These are phyloP conservation scores for Drosophila mulleri DNA, from an alignment of 2,888 invertebrate genomes.

Conservation along the genomic window DNA sequence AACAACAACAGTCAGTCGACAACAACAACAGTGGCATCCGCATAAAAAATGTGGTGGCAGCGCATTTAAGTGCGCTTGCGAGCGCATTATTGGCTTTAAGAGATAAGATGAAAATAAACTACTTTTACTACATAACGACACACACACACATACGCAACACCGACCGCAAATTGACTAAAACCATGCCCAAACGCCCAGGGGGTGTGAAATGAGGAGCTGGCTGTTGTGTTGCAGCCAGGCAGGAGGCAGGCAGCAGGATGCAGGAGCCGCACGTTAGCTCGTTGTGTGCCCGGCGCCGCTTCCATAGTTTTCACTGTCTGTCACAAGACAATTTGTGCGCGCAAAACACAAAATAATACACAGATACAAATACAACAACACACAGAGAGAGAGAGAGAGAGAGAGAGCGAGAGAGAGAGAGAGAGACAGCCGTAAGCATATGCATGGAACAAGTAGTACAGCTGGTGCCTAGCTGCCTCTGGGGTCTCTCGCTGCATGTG, in stretches of 20 bases:
- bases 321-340: constrained; percentile 81
- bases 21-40: constrained; percentile 20
- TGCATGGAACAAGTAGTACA: constrained; percentile 73
- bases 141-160: constrained; percentile 39
- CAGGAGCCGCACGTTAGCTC: constrained; percentile 38
- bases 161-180: constrained; percentile 79
- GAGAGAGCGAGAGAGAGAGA: constrained; percentile 4
- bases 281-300: constrained; percentile 67
- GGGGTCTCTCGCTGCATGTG: constrained; percentile 55
- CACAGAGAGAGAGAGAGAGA: constrained; percentile 8
- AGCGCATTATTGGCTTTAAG: constrained; percentile 81
- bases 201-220: constrained; percentile 18
- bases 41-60: constrained; percentile 57
- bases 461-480: constrained; percentile 71
- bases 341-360: constrained; percentile 81
- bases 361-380: constrained; percentile 36
- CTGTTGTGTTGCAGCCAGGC: neutral
- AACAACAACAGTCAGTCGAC: constrained; percentile 3
- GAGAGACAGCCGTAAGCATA: constrained; percentile 66
- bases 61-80: constrained; percentile 77
- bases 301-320: constrained; percentile 78
- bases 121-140: constrained; percentile 66
- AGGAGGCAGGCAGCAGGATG: neutral
- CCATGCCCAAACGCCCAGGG: constrained; percentile 53
- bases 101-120: constrained; percentile 81